Conservation (phyloP, 2,888 invertebrate genomes). For the Cerceris ruficornis region DNA sequence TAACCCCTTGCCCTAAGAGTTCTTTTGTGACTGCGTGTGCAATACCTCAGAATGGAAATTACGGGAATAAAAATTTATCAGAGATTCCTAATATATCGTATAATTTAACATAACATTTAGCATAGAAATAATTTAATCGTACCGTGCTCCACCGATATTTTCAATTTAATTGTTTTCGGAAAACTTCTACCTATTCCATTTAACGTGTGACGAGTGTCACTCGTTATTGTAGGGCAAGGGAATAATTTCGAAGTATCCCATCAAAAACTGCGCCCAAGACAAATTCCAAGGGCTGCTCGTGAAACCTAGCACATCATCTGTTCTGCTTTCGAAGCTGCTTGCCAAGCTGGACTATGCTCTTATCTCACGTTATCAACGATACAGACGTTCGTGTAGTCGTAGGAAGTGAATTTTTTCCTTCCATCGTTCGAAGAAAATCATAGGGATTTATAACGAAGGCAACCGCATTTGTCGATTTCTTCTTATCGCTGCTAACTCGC, state of each 20-base stretch:
- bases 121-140: too few relatives aligned
- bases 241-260: neutral
- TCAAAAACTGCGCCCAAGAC: neutral
- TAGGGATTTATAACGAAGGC: conserved; percentile 21
- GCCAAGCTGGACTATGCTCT: conserved; percentile 11
- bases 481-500: neutral
- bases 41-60: too few relatives aligned
- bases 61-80: too few relatives aligned
- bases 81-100: too few relatives aligned
- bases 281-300: neutral
- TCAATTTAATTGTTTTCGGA: too few relatives aligned
- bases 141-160: too few relatives aligned
- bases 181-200: too few relatives aligned
- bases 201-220: too few relatives aligned
- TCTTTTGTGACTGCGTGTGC: too few relatives aligned
- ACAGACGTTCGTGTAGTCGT: neutral
- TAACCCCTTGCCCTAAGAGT: too few relatives aligned
- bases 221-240: too few relatives aligned
- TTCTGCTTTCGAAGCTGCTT: neutral
- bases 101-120: too few relatives aligned
- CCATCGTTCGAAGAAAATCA: neutral
- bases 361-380: conserved; percentile 32
- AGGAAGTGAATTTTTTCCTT: conserved; percentile 13
- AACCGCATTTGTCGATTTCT: conserved; percentile 6
- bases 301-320: neutral